phyloP scores from a whole-genome alignment of 2,113 vertebrate genomes.

The Mus musculus region GRCm39 chr9:79660001-79660500 shows the following conservation, averaged over 20 bases:
- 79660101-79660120: background rate
- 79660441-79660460: background rate
- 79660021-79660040: background rate
- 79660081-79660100: background rate
- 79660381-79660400: background rate
- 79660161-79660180: background rate
- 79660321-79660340: background rate
- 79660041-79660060: background rate
- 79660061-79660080: background rate
- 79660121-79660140: background rate
- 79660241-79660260: background rate
- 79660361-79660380: background rate
- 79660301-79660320: background rate
- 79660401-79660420: background rate
- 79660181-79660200: background rate
- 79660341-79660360: background rate
- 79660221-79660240: too few species aligned
- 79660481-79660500: background rate
- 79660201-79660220: background rate
- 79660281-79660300: background rate
- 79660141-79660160: background rate
- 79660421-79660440: background rate
- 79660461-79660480: background rate
- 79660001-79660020: background rate
- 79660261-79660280: background rate